phyloP scores from a whole-genome alignment of 2,113 vertebrate genomes.

The Actenoides hombroni region DNA sequence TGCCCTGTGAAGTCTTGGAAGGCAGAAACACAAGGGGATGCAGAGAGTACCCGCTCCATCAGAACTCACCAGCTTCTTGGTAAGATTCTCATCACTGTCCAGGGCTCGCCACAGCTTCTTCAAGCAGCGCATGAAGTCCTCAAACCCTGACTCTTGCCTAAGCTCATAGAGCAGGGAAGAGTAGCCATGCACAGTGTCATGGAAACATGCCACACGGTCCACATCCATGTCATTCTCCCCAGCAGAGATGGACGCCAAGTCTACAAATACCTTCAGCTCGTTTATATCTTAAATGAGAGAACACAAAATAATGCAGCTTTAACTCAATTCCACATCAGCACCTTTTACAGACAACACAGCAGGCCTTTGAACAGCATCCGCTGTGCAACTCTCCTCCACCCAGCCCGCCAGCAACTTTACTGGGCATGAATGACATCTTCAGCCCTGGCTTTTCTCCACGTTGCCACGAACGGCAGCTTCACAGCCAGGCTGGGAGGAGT shows the following conservation, averaged over 20 bases:
- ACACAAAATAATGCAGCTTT: neutral
- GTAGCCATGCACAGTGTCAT: slow-evolving; percentile 90
- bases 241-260: slow-evolving; percentile 95
- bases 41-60: neutral
- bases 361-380: neutral
- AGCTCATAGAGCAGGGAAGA: slow-evolving; percentile 88
- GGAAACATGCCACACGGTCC: slow-evolving; percentile 93
- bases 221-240: slow-evolving; percentile 97
- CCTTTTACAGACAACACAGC: neutral
- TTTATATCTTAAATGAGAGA: slow-evolving; percentile 79
- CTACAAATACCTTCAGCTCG: slow-evolving; percentile 95
- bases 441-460: neutral
- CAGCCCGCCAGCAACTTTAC: neutral
- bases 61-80: slow-evolving; percentile 85
- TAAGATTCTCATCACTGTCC: slow-evolving; percentile 84
- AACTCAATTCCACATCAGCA: neutral
- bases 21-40: neutral
- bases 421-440: rapidly evolving
- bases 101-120: slow-evolving; percentile 91
- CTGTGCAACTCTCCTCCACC: neutral
- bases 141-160: slow-evolving; percentile 72
- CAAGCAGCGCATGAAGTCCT: slow-evolving; percentile 74
- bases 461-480: rapidly evolving
- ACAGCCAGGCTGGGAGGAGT: neutral
- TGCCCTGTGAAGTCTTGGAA: neutral